Base-by-base conservation (phyloP, 1,140 invertebrate genomes). In the Hermetia illucens region DNA sequence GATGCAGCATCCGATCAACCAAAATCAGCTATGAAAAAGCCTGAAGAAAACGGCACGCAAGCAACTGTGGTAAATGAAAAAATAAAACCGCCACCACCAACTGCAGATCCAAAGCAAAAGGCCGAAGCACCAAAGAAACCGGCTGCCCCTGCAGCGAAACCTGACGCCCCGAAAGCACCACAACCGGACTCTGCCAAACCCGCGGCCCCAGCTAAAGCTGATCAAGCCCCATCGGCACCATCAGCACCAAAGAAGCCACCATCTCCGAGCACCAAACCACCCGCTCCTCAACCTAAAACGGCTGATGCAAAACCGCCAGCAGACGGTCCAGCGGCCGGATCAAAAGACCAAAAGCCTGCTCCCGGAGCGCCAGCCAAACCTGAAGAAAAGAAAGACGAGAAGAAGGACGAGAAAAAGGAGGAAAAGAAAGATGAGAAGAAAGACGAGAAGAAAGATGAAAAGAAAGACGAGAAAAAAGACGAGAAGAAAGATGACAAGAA, bases 41-140 rank as follows among this genome's bases (percentile, higher is more conserved):
- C 44, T 1, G 27, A 36, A 16, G 36, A 59, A 35, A 45, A 42
- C 17, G 41, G 37, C 17, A 53, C 48, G 24, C 44, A 46, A n/a
- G 42, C 43, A 41, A 48, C 51, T 47, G n/a, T n/a, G n/a, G n/a
- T n/a, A n/a, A n/a, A n/a, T n/a, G n/a, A n/a, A n/a, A n/a, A n/a
- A n/a, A n/a, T n/a, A n/a, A n/a, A n/a, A n/a, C 64, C 48, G 37
- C 58, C 47, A 38, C 56, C 51, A 36, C 56, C 50, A 21, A 39
- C 19, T 5, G 39, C 17, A 21, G 34, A 13, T n/a, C 12, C 32
- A 3, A 34, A 34, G 32, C 3, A 3, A 3, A 40, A 39, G 10
- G 36, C 36, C 2, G 33, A 10, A 3, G 32, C 16, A 21, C n/a
- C 3, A 38, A 33, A 29, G 9, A 40, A 40, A 20, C 5, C 31